phyloP scores from a whole-genome alignment of 2,888 invertebrate species.

The Pammene fasciana region DNA sequence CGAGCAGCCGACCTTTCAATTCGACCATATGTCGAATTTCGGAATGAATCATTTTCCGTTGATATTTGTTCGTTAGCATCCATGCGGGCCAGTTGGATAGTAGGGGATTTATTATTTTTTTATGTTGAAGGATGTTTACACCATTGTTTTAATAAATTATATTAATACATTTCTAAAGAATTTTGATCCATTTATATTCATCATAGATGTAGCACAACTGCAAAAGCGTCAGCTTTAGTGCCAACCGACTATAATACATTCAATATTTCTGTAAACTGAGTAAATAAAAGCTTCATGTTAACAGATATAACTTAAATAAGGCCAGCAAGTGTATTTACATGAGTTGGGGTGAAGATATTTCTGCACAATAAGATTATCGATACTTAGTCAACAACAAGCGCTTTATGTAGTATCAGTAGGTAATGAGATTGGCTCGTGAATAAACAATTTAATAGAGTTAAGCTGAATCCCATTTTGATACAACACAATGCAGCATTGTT shows the following conservation, averaged over 20 bases:
- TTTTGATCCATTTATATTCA: too few species aligned
- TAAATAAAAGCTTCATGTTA: too few species aligned
- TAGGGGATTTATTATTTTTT: slow-evolving; percentile 48
- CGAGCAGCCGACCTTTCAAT: slow-evolving; percentile 79
- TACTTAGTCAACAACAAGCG: slow-evolving; percentile 2
- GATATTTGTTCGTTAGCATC: slow-evolving; percentile 68
- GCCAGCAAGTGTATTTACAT: not conserved
- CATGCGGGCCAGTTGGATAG: slow-evolving; percentile 52
- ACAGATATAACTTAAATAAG: too few species aligned
- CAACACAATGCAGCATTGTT: slow-evolving; percentile 54
- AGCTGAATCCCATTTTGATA: slow-evolving; percentile 50
- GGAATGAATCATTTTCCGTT: slow-evolving; percentile 79
- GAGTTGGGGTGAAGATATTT: not conserved
- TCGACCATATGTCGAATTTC: slow-evolving; percentile 80
- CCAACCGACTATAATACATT: too few species aligned
- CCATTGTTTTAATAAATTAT: too few species aligned
- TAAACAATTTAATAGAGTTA: slow-evolving; percentile 45
- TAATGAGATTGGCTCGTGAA: slow-evolving; percentile 32
- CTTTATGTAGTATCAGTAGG: slow-evolving; percentile 2
- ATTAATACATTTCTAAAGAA: too few species aligned
- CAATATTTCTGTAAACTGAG: too few species aligned
- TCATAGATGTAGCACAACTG: too few species aligned
- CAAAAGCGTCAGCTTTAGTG: too few species aligned
- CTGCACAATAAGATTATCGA: slow-evolving; percentile 4
- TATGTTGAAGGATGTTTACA: not conserved